Conservation (phyloP, 2,888 invertebrate species). For the Scaeva pyrastri region DNA sequence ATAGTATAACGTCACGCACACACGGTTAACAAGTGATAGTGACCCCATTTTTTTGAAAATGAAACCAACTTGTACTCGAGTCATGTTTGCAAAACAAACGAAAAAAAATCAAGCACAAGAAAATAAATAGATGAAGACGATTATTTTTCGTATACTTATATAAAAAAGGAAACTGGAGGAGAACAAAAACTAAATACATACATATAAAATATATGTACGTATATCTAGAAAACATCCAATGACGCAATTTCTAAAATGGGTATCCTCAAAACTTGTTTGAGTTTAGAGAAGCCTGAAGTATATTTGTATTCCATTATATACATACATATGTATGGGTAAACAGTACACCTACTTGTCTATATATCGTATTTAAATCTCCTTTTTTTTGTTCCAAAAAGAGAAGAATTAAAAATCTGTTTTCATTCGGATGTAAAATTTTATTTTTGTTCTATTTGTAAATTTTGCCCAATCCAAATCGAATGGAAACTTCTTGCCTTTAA, state of each 20-base stretch:
- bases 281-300: conserved; percentile 28
- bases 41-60: conserved; percentile 62
- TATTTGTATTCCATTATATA: no score
- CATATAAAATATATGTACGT: not conserved
- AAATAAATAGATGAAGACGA: conserved; percentile 20
- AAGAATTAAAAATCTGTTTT: conserved; percentile 16
- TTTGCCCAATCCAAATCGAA: conserved; percentile 11
- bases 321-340: no score
- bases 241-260: conserved; percentile 71
- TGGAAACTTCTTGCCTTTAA: conserved; percentile 17
- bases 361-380: not conserved
- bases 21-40: conserved; percentile 68
- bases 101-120: conserved; percentile 2
- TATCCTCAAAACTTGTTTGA: conserved; percentile 61
- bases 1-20: conserved; percentile 57
- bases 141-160: not conserved
- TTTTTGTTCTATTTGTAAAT: conserved; percentile 16
- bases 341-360: no score
- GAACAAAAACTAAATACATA: conserved; percentile 21
- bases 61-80: conserved; percentile 53
- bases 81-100: conserved; percentile 46
- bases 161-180: conserved; percentile 2
- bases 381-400: not conserved
- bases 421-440: conserved; percentile 24
- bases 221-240: conserved; percentile 18